phyloP scores from a whole-genome alignment of 2,797 vertebrate species.

The Dendrocincla tyrannina region DNA sequence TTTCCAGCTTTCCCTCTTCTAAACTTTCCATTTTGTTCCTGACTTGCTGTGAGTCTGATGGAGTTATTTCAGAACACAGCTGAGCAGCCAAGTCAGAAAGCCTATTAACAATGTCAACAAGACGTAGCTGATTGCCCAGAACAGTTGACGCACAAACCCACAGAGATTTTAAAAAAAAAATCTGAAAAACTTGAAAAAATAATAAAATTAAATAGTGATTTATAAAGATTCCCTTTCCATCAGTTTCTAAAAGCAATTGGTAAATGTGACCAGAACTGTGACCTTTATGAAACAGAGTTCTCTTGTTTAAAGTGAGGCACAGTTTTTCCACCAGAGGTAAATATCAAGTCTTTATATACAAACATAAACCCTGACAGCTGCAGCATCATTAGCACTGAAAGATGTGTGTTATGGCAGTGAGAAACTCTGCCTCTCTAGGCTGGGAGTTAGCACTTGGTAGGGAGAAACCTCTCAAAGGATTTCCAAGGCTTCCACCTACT shows the following conservation, averaged over 20 bases:
- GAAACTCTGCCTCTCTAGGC: background rate
- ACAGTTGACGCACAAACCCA: conserved; percentile 39
- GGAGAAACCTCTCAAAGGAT: conserved; percentile 30
- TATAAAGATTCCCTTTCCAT: conserved; percentile 30
- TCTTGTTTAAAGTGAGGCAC: conserved; percentile 28
- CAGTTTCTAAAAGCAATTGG: conserved; percentile 11
- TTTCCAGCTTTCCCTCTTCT: conserved; percentile 39
- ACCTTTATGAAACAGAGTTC: conserved; percentile 56
- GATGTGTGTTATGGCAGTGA: background rate
- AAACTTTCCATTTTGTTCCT: conserved; percentile 55
- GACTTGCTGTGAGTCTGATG: conserved; percentile 32
- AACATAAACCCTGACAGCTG: conserved; percentile 22
- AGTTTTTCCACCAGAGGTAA: conserved; percentile 27
- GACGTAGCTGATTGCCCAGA: conserved; percentile 36
- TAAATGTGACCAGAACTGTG: conserved; percentile 31
- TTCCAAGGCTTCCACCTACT: conserved; percentile 49
- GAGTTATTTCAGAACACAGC: conserved; percentile 46
- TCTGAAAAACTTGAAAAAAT: background rate
- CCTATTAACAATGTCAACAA: conserved; percentile 46
- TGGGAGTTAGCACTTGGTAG: background rate
- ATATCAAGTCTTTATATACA: background rate
- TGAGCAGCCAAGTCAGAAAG: conserved; percentile 59
- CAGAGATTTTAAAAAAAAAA: background rate
- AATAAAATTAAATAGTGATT: background rate
- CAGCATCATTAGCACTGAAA: background rate